These are phyloP conservation scores for Blastobasis lacticolella DNA, from an alignment of 2,888 invertebrate species.

Conservation along the genomic window DNA sequence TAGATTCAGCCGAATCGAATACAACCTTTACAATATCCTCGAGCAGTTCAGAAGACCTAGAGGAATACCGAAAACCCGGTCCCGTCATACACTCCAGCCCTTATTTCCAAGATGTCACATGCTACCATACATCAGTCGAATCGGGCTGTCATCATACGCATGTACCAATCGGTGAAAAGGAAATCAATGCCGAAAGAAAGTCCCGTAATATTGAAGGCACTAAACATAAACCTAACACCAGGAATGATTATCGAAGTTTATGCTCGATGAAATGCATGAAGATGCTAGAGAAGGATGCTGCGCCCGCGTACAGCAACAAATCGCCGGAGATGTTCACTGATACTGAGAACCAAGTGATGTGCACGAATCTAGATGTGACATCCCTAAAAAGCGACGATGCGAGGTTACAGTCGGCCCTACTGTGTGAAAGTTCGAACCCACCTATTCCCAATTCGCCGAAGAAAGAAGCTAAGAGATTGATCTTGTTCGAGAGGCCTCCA, in stretches of 20 bases:
- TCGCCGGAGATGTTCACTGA: constrained; percentile 23
- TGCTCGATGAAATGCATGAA: constrained; percentile 40
- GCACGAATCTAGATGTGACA: constrained; percentile 36
- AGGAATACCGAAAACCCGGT: too few species aligned
- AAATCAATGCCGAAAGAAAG: too few species aligned
- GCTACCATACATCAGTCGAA: too few species aligned
- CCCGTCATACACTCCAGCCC: too few species aligned
- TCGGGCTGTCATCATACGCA: too few species aligned
- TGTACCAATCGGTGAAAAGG: too few species aligned
- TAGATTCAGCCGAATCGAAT: too few species aligned
- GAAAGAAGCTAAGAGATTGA: neutral
- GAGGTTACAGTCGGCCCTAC: constrained; percentile 13
- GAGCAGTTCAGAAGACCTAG: too few species aligned
- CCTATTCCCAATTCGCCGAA: constrained; percentile 3
- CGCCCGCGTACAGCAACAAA: constrained; percentile 8
- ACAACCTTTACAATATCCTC: too few species aligned
- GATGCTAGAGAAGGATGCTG: constrained; percentile 6
- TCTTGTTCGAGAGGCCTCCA: constrained; percentile 1
- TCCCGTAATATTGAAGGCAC: too few species aligned
- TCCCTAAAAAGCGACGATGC: constrained; percentile 19
- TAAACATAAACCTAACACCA: too few species aligned
- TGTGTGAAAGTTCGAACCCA: constrained; percentile 18
- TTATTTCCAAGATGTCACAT: too few species aligned
- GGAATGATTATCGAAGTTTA: constrained; percentile 19
- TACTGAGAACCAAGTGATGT: constrained; percentile 36